Percentiles rank a stretch among this genome's conserved stretches.
phyloP scores from a whole-genome alignment of 2,888 invertebrate species.

The Cheilosia pagana region DNA sequence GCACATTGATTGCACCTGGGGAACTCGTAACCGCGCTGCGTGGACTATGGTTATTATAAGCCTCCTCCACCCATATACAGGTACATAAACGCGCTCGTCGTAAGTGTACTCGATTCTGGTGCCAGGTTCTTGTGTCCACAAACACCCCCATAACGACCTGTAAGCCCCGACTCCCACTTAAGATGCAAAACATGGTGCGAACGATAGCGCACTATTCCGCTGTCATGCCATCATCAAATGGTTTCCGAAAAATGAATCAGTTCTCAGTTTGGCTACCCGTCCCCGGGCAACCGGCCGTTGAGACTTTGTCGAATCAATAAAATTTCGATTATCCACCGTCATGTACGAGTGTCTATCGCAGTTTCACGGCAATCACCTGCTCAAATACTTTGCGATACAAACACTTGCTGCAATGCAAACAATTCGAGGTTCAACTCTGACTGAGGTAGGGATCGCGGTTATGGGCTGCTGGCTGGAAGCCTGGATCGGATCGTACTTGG shows the following conservation, averaged over 20 bases:
- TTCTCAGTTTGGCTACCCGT: constrained; percentile 36
- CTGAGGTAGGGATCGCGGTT: background rate
- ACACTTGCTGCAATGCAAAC: constrained; percentile 55
- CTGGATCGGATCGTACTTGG: constrained; percentile 35
- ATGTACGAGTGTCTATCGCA: constrained; percentile 46
- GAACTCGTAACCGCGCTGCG: constrained; percentile 21
- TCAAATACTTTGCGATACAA: constrained; percentile 62
- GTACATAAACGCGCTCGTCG: background rate
- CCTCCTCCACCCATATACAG: constrained; percentile 22
- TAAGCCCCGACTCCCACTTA: constrained; percentile 62
- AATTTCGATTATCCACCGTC: constrained; percentile 65
- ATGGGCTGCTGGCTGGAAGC: background rate
- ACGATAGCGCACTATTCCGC: constrained; percentile 63
- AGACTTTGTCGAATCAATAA: constrained; percentile 68
- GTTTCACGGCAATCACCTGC: constrained; percentile 73
- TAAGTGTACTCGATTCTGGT: constrained; percentile 16
- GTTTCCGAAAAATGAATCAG: constrained; percentile 69
- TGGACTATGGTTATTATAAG: constrained; percentile 47
- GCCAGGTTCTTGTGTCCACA: constrained; percentile 44
- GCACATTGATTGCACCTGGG: constrained; percentile 61
- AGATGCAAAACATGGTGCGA: constrained; percentile 74
- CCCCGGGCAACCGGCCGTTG: constrained; percentile 2
- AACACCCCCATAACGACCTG: constrained; percentile 33
- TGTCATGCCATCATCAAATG: constrained; percentile 46
- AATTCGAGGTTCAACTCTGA: constrained; percentile 32